Percentiles rank a stretch among this genome's conserved stretches.
phyloP scores from a whole-genome alignment of 2,797 vertebrate species.

The Enteromius mattozi region DNA sequence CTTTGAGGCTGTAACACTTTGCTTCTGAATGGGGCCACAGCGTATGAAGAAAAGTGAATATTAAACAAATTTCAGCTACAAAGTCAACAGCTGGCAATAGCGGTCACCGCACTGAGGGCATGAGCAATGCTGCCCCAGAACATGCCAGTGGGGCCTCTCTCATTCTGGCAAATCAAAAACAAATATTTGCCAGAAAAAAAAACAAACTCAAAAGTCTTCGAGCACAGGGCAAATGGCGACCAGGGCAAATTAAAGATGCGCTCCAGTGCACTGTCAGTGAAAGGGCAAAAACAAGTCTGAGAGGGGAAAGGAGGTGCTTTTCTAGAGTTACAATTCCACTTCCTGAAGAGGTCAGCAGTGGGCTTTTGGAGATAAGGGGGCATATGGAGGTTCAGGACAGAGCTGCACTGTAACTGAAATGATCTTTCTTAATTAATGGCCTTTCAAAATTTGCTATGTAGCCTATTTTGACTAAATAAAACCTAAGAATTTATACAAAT shows the following conservation, averaged over 20 bases:
- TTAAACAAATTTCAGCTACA: conserved; percentile 61
- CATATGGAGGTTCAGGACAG: conserved; percentile 61
- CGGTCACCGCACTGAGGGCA: conserved; percentile 47
- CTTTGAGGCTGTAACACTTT: background rate
- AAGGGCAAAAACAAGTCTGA: conserved; percentile 24
- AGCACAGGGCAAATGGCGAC: conserved; percentile 32
- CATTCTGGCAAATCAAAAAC: conserved; percentile 47
- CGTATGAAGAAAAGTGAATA: conserved; percentile 62
- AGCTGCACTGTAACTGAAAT: background rate
- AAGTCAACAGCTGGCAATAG: conserved; percentile 69
- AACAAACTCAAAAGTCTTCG: conserved; percentile 17
- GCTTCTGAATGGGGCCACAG: conserved; percentile 5
- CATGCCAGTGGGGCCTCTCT: conserved; percentile 46
- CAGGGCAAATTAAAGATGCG: conserved; percentile 50
- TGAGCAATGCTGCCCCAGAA: conserved; percentile 43
- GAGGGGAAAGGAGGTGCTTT: conserved; percentile 11
- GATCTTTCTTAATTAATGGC: background rate
- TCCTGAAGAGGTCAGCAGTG: conserved; percentile 78
- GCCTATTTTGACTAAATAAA: background rate
- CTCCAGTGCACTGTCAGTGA: conserved; percentile 33
- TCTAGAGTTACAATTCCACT: conserved; percentile 8
- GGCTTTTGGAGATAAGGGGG: conserved; percentile 71
- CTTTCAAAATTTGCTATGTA: background rate
- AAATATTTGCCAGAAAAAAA: conserved; percentile 41
- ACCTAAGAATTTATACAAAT: background rate